Conservation (phyloP, 2,797 vertebrate genomes). For the Spatula clypeata region DNA sequence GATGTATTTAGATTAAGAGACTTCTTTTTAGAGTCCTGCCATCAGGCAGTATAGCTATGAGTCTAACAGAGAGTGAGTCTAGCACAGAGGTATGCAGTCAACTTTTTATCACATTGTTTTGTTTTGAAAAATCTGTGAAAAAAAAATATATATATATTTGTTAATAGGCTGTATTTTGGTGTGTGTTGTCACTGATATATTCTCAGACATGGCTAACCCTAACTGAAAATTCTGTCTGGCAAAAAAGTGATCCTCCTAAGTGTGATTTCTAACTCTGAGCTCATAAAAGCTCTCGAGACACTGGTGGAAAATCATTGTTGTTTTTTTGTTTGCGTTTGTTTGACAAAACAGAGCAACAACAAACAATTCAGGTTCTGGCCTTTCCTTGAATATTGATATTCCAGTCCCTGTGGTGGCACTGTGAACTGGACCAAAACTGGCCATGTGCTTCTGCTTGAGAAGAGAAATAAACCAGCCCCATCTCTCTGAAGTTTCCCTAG, state of each 20-base stretch:
- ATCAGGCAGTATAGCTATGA: not conserved
- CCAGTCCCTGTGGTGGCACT: not conserved
- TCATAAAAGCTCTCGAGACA: not conserved
- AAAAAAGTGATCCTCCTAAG: not conserved
- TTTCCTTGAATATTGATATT: not conserved
- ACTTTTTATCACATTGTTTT: not conserved
- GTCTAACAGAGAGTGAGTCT: not conserved
- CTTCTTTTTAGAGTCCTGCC: conserved; percentile 31
- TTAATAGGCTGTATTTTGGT: not conserved
- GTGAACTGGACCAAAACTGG: not conserved
- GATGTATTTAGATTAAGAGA: conserved; percentile 41
- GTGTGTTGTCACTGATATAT: fast-evolving
- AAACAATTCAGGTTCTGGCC: not conserved
- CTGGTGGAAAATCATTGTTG: not conserved
- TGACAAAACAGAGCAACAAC: not conserved
- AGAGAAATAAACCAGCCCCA: not conserved
- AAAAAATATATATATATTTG: too few relatives aligned
- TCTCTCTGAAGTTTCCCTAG: not conserved
- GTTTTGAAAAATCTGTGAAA: not conserved
- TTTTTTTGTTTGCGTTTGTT: not conserved
- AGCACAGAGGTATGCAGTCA: not conserved
- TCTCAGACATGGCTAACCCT: not conserved
- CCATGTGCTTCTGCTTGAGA: not conserved
- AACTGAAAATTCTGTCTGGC: not conserved
- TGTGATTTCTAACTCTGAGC: not conserved